Conservation (phyloP, 2,888 invertebrate species). For the Microctonus hyperodae region DNA sequence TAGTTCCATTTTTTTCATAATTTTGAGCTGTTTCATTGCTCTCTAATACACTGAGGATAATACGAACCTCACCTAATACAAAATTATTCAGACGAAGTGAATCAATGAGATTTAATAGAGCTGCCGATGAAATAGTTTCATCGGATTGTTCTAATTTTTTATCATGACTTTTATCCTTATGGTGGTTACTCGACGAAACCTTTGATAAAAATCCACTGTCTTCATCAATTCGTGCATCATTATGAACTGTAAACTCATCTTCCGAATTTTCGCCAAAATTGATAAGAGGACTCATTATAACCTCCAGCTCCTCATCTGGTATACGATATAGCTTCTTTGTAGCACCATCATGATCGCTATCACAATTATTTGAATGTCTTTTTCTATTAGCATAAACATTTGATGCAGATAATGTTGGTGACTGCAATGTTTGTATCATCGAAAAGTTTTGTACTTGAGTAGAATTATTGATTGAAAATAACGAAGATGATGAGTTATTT, state of each 20-base stretch:
- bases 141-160: not conserved
- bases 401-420: not conserved
- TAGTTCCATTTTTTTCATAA: not conserved
- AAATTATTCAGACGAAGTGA: slow-evolving; percentile 1
- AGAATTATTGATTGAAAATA: not conserved
- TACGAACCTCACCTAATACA: not conserved
- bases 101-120: not conserved
- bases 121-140: not conserved
- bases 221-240: not conserved
- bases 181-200: too few relatives aligned
- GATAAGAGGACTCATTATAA: slow-evolving; percentile 6
- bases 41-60: not conserved
- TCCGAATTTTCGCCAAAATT: slow-evolving; percentile 11
- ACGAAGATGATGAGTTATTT: not conserved
- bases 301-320: slow-evolving; percentile 12
- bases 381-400: too few relatives aligned
- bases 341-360: not conserved
- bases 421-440: not conserved
- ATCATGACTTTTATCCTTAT: not conserved
- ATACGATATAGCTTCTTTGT: not conserved
- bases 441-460: not conserved
- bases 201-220: slow-evolving; percentile 17
- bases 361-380: too few relatives aligned
- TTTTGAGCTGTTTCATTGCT: not conserved
- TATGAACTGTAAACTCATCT: not conserved